phyloP scores from a whole-genome alignment of 2,888 invertebrate species.

The Campoletis raptor region DNA sequence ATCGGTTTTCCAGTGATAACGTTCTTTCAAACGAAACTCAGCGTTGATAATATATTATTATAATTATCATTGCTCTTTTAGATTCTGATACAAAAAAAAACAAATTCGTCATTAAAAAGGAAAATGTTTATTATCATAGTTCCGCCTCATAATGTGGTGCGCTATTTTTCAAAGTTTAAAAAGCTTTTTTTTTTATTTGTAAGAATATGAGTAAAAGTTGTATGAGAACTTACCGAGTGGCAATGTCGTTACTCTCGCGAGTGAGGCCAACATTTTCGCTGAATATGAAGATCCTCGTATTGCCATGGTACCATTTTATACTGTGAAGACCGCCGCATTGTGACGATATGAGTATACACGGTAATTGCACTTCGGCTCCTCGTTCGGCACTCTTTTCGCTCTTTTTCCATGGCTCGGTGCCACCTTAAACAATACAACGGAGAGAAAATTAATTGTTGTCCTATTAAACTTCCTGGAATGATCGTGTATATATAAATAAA shows the following conservation, averaged over 20 bases:
- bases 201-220: background rate
- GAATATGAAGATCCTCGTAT: constrained; percentile 91
- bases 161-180: background rate
- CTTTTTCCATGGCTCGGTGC: constrained; percentile 82
- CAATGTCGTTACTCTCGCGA: constrained; percentile 90
- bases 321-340: constrained; percentile 92
- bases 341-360: constrained; percentile 90
- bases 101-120: background rate
- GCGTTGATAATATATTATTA: background rate
- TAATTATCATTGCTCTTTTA: background rate
- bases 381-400: constrained; percentile 87
- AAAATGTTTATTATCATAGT: too few species aligned
- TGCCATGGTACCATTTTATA: constrained; percentile 93
- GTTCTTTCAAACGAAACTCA: background rate
- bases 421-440: constrained; percentile 76
- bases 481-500: constrained; percentile 1
- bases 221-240: constrained; percentile 87
- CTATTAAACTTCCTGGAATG: constrained; percentile 3
- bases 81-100: background rate
- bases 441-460: constrained; percentile 15
- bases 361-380: constrained; percentile 89
- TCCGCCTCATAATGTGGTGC: too few species aligned
- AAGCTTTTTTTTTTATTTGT: background rate
- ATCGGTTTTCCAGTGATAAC: too few species aligned
- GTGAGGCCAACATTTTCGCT: constrained; percentile 89